These are phyloP conservation scores for Nipponia nippon DNA, from an alignment of 2,113 vertebrate species.

Conservation along the genomic window DNA sequence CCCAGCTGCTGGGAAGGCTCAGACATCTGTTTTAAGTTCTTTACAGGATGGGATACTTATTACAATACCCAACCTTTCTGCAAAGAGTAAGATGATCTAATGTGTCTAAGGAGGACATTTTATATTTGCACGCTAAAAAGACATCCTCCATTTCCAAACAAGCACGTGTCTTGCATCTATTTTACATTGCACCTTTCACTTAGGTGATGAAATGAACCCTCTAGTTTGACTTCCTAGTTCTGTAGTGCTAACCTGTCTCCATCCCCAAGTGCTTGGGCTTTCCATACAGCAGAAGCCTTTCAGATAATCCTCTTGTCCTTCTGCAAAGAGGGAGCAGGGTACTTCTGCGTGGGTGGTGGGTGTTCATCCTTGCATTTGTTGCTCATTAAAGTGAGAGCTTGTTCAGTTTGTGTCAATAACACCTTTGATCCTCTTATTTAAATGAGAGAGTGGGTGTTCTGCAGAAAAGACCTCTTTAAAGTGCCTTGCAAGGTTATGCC, in stretches of 20 bases:
- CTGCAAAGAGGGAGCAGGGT: background rate
- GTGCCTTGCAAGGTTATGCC: background rate
- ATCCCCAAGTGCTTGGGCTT: background rate
- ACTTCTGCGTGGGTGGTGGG: background rate
- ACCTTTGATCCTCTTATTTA: background rate
- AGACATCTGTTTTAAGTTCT: background rate
- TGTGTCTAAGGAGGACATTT: background rate
- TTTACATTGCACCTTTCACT: background rate
- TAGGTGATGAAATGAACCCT: background rate
- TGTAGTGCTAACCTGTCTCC: background rate
- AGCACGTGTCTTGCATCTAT: background rate
- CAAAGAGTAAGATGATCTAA: background rate
- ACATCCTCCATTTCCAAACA: background rate
- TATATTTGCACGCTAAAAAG: background rate
- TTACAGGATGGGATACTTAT: background rate
- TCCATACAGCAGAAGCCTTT: background rate
- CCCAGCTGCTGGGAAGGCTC: slow-evolving; percentile 1
- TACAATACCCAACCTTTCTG: background rate
- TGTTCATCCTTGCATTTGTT: background rate
- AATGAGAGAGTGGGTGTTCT: background rate
- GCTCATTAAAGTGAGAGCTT: background rate
- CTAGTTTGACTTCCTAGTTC: background rate
- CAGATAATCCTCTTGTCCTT: background rate
- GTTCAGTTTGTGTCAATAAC: background rate
- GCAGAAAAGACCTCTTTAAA: background rate